Base-by-base conservation (phyloP, 2,888 invertebrate genomes). In the Zaprionus lineosus region DNA sequence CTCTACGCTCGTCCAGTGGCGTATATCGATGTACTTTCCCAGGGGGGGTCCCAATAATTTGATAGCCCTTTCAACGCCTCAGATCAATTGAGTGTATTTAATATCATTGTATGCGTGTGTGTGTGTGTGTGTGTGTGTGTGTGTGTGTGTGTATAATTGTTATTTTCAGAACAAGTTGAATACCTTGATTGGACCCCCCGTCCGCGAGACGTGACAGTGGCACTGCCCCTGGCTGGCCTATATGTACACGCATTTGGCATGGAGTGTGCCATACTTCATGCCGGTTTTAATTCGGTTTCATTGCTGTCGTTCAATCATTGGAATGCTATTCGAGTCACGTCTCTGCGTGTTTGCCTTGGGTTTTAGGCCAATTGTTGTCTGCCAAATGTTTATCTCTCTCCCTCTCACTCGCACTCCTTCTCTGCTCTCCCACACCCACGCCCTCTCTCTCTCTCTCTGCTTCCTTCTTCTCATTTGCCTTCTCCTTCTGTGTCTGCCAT, bases 281-380 rank as follows among this genome's bases (percentile, higher is more conserved):
- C 19, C 67, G 47, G 57, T 71, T 74, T 68, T 74, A 71, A 77
- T 76, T 74, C 72, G 59, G 48, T 60, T 64, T 68, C 52, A 62
- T 68, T 60, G 59, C 74, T 77, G 74, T 76, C 75, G 77, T 70
- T 68, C 78, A 82, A 84, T 82, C 78, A 82, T 82, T 70, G 65
- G 47, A 65, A 70, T 70, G 44, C 60, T 57, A 84, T 84, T 82
- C 73, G 48, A 71, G 84, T 84, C 81, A 84, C 84, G 83, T 82
- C 67, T 67, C 60, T 41, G 65, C 70, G 65, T 78, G 74, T 78
- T 73, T 71, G 66, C 62, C 68, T 58, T 69, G 46, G 60, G 55
- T 58, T 74, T 64, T 70, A 55, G 74, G 61, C 70, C 74, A 74
- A 74, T 74, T 74, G 59, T 56, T 64, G 67, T 63, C 56, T 64